Base-by-base conservation (phyloP, 2,797 vertebrate genomes). In the Rhynchonycteris naso region DNA sequence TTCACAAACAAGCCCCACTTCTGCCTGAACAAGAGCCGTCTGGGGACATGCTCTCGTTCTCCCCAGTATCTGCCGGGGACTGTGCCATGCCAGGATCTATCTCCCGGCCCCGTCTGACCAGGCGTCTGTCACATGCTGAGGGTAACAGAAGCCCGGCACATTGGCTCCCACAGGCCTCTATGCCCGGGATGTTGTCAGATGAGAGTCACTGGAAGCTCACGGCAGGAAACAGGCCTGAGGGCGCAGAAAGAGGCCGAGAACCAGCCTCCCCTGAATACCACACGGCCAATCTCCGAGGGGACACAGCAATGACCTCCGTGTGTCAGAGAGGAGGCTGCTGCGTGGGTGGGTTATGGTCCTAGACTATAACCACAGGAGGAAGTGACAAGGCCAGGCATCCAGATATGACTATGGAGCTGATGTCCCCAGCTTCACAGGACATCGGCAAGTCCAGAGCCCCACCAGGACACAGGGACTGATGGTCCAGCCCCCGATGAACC, bases 221-320 rank as follows among this genome's bases (percentile, higher is more conserved):
- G n/a, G 30, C 30, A 14, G 72, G 15, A 15, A 56, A 47, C 1
- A 1, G 50, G 28, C 21, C 33, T 22, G 11, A 11, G 14, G 4
- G 52, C 21, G 43, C 14, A 16, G 3, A 61, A 65, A 7, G 2
- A 52, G 54, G 4, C 1, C 33, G 35, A 11, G 76, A 22, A 54
- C 5, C 22, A 16, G 43, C 5, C 6, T 10, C 8, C 22, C 38
- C 71, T 38, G 33, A 54, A 15, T 13, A 30, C 5, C 11, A 5
- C 13, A 14, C 0, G 0, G 19, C 5, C 2, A 2, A 47, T 71
- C 66, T 79, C 47, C 2, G 18, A 80, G 10, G 54, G 11, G 33
- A 38, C 14, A 59, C 2, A 0, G 24, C 0, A 5, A 52, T 6
- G 0, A 3, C 13, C 15, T 59, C 72, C 10, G 0, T 35, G 28